phyloP scores from a whole-genome alignment of 2,797 vertebrate species.

The Enteromius unitaeniatus region DNA sequence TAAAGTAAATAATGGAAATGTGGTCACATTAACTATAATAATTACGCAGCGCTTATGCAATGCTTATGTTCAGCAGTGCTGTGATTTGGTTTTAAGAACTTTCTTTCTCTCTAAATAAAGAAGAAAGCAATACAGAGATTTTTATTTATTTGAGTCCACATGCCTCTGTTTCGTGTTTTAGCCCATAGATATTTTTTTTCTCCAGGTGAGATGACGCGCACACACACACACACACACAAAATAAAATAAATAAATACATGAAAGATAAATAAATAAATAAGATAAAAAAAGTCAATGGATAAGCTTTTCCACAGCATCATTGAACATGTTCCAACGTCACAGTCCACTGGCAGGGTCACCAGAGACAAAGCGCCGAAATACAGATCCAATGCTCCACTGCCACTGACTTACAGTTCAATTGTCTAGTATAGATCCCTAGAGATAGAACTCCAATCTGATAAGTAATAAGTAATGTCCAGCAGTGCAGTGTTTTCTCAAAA shows the following conservation, averaged over 20 bases:
- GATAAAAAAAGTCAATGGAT: too few species aligned
- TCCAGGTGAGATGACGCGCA: background rate
- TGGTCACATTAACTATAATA: background rate
- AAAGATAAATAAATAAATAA: too few species aligned
- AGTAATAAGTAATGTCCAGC: background rate
- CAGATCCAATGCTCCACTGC: slow-evolving; percentile 19
- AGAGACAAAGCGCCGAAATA: background rate
- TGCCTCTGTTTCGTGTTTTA: background rate
- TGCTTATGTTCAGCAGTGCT: background rate
- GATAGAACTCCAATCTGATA: background rate
- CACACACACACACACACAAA: background rate
- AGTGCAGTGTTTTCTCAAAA: background rate
- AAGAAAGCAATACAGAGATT: background rate
- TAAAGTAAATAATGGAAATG: background rate
- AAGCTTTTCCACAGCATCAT: background rate
- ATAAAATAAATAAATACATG: background rate
- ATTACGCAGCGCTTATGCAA: background rate
- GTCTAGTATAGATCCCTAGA: slow-evolving; percentile 5
- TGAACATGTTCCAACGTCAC: background rate
- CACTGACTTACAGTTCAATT: background rate
- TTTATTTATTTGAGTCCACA: background rate
- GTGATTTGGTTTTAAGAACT: background rate
- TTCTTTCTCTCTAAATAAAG: background rate
- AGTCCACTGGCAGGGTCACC: slow-evolving; percentile 4
- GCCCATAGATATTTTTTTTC: background rate